Percentiles rank a stretch among this genome's conserved stretches.
Conservation (phyloP, 2,888 invertebrate species). For the Cartodere bifasciata region DNA sequence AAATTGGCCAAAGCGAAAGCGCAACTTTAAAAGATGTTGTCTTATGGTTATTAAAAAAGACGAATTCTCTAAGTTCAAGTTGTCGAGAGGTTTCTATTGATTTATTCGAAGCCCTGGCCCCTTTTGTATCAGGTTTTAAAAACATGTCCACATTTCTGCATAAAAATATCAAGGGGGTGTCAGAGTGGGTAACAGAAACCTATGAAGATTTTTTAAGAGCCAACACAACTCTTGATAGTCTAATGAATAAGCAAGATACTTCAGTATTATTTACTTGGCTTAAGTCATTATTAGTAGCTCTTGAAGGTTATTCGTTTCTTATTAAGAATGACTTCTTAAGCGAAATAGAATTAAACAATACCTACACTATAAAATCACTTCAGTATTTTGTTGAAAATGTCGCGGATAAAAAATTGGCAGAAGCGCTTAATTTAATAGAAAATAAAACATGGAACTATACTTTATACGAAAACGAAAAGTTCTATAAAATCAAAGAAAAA, state of each 20-base stretch:
- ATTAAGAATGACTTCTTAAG: constrained; percentile 17
- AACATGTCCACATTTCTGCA: constrained; percentile 21
- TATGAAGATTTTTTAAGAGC: constrained; percentile 23
- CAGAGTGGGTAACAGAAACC: constrained; percentile 20
- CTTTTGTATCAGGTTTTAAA: constrained; percentile 20
- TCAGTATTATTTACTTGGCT: constrained; percentile 28
- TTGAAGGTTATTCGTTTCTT: constrained; percentile 32
- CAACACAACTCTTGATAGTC: constrained; percentile 23
- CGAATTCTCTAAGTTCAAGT: constrained; percentile 32
- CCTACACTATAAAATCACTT: constrained; percentile 16
- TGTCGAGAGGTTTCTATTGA: constrained; percentile 39
- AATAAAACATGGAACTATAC: constrained; percentile 16
- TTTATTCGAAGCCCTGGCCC: constrained; percentile 33
- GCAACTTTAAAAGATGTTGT: constrained; percentile 33
- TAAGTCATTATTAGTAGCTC: constrained; percentile 29
- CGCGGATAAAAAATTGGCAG: constrained; percentile 12
- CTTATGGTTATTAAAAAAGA: constrained; percentile 38
- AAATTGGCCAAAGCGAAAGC: constrained; percentile 27
- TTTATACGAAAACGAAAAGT: constrained; percentile 18
- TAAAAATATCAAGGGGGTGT: constrained; percentile 23
- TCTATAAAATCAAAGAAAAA: constrained; percentile 10
- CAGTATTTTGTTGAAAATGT: constrained; percentile 20
- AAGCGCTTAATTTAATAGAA: constrained; percentile 15
- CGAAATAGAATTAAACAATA: constrained; percentile 4
- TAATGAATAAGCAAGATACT: constrained; percentile 18